Evolutionary conservation across 2,888 invertebrate genomes (phyloP).

Genomic region (Tyria jacobaeae): DNA sequence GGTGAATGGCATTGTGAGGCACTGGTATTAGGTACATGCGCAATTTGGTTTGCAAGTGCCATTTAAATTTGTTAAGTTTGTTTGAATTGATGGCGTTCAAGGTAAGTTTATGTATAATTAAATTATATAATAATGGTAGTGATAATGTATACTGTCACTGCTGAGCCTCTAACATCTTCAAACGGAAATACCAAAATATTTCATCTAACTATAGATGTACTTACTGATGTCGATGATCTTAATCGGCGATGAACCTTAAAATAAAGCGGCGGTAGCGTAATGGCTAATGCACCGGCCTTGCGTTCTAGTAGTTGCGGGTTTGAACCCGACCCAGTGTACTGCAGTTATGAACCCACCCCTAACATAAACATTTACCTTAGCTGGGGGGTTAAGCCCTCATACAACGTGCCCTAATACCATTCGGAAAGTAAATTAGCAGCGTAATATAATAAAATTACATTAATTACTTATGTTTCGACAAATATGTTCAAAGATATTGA

Average conservation of each 20-base stretch:
- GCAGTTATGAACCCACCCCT: too few species aligned
- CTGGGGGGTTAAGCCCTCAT: too few species aligned
- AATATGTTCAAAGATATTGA: not conserved
- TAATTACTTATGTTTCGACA: slow-evolving; percentile 18
- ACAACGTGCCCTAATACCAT: not conserved
- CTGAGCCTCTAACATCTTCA: not conserved
- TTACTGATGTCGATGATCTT: too few species aligned
- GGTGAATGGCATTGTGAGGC: slow-evolving; percentile 37
- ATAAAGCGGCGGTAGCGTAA: too few species aligned
- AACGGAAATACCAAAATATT: not conserved
- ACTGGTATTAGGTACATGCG: slow-evolving; percentile 32
- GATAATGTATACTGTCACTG: slow-evolving; percentile 17
- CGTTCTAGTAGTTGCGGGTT: too few species aligned
- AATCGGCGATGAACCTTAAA: too few species aligned
- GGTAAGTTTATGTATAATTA: slow-evolving; percentile 1
- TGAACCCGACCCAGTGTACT: too few species aligned
- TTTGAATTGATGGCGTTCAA: slow-evolving; percentile 30
- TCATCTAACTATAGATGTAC: too few species aligned
- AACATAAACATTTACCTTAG: too few species aligned
- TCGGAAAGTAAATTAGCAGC: not conserved
- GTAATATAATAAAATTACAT: not conserved
- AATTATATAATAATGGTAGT: too few species aligned
- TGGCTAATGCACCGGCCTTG: too few species aligned
- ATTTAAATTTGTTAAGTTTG: slow-evolving; percentile 36
- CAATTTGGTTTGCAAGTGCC: slow-evolving; percentile 34